Percentiles rank a stretch among this genome's conserved stretches.
Evolutionary conservation across 2,797 vertebrate species (phyloP).

Genomic region (Phoebastria nigripes): DNA sequence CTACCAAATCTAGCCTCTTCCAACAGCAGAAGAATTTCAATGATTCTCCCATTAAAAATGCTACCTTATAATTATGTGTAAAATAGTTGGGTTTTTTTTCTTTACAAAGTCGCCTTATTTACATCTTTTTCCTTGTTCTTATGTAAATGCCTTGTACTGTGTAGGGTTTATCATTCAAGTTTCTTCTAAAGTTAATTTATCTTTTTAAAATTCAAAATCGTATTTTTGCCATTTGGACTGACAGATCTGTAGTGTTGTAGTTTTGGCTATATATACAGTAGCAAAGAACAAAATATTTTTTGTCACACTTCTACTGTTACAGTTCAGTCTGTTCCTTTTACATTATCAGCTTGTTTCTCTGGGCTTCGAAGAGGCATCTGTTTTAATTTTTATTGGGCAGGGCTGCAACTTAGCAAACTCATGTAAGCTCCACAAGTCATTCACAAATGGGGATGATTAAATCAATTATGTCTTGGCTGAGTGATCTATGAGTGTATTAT

Average conservation of each 20-base stretch:
- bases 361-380: conserved; percentile 26
- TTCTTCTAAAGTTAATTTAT: neutral
- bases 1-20: neutral
- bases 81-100: neutral
- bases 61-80: neutral
- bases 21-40: neutral
- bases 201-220: neutral
- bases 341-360: conserved; percentile 25
- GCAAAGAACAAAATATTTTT: conserved; percentile 64
- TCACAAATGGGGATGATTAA: conserved; percentile 32
- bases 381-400: conserved; percentile 36
- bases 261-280: conserved; percentile 56
- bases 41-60: neutral
- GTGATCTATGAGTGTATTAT: neutral
- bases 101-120: neutral
- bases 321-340: conserved; percentile 59
- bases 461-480: conserved; percentile 41
- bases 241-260: conserved; percentile 52
- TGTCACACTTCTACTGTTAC: conserved; percentile 44
- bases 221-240: conserved; percentile 35
- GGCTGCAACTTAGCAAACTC: neutral
- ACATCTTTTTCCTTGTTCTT: neutral
- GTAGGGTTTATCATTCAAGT: neutral
- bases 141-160: neutral
- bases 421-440: conserved; percentile 21